A percentile compares a stretch with the other conserved stretches of the same genome.
Conservation (phyloP, 1,140 invertebrate species). For the Hylaeus volcanicus region DNA sequence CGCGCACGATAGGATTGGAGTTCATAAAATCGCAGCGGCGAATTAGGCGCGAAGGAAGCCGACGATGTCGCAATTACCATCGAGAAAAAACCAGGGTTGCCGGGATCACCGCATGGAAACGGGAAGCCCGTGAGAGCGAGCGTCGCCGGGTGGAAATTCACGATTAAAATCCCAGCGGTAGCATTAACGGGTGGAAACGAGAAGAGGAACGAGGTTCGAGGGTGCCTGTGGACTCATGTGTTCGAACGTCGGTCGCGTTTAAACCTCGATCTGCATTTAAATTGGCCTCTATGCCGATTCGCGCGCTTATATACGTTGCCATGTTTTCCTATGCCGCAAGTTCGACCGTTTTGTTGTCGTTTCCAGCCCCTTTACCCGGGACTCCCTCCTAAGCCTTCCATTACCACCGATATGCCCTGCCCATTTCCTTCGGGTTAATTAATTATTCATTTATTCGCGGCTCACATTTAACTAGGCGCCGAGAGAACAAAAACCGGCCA, state of each 20-base stretch:
- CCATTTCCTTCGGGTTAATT: slow-evolving; percentile 63
- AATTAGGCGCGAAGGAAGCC: slow-evolving; percentile 49
- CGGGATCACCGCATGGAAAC: slow-evolving; percentile 37
- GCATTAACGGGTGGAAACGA: slow-evolving; percentile 59
- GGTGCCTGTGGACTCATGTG: slow-evolving; percentile 55
- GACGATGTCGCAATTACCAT: slow-evolving; percentile 56
- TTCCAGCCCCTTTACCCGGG: slow-evolving; percentile 30
- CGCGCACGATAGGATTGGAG: not conserved
- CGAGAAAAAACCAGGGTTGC: slow-evolving; percentile 3
- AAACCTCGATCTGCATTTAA: slow-evolving; percentile 71
- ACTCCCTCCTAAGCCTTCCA: slow-evolving; percentile 56
- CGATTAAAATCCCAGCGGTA: slow-evolving; percentile 69
- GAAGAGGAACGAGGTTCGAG: slow-evolving; percentile 17
- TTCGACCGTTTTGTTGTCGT: slow-evolving; percentile 59
- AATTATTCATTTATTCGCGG: slow-evolving; percentile 61
- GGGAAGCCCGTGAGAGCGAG: slow-evolving; percentile 23
- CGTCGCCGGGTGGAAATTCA: slow-evolving; percentile 54
- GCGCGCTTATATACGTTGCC: slow-evolving; percentile 33
- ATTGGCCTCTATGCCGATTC: slow-evolving; percentile 63
- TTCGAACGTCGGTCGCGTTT: slow-evolving; percentile 64
- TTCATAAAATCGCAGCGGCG: slow-evolving; percentile 2
- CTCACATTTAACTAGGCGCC: slow-evolving; percentile 17
- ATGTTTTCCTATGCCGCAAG: slow-evolving; percentile 57
- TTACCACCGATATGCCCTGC: slow-evolving; percentile 58
- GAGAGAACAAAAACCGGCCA: not conserved